Percentiles rank a stretch among this genome's conserved stretches.
Conservation (phyloP, 2,888 invertebrate species). For the Diarsia rubi region DNA sequence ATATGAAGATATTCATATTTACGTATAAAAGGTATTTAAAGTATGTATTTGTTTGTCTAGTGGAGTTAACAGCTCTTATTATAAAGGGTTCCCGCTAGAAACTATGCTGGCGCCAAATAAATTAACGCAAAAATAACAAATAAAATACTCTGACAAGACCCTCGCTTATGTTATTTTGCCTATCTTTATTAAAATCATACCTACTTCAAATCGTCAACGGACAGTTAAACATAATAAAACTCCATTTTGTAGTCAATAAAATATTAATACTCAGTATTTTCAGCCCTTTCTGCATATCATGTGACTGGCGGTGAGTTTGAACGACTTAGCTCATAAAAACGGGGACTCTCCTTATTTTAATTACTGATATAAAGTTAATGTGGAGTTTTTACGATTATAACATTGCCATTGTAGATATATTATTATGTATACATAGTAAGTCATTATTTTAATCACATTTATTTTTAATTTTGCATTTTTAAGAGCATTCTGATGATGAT, state of each 20-base stretch:
- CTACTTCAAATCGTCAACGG: conserved; percentile 20
- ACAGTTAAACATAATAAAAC: conserved; percentile 44
- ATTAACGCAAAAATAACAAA: not conserved
- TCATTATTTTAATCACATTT: conserved; percentile 24
- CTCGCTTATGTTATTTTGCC: conserved; percentile 15
- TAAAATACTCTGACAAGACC: conserved; percentile 1
- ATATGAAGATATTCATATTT: not conserved
- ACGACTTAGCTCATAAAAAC: conserved; percentile 47
- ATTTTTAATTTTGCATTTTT: conserved; percentile 20
- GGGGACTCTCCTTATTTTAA: conserved; percentile 52
- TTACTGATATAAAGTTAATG: conserved; percentile 60
- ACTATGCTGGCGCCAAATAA: conserved; percentile 22
- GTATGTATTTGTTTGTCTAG: not conserved
- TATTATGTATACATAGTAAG: conserved; percentile 13
- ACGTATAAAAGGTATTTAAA: not conserved
- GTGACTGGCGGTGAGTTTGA: conserved; percentile 55
- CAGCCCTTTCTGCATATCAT: conserved; percentile 47
- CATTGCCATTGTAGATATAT: conserved; percentile 51
- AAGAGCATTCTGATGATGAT: not conserved
- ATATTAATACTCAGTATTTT: conserved; percentile 53
- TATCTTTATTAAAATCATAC: conserved; percentile 48
- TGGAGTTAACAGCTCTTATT: not conserved
- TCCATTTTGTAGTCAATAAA: conserved; percentile 54
- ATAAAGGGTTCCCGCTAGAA: conserved; percentile 24
- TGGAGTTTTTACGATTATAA: conserved; percentile 53